These are phyloP conservation scores for Dimorphilus gyrociliatus DNA, from an alignment of 2,888 invertebrate genomes.

Conservation along the genomic window DNA sequence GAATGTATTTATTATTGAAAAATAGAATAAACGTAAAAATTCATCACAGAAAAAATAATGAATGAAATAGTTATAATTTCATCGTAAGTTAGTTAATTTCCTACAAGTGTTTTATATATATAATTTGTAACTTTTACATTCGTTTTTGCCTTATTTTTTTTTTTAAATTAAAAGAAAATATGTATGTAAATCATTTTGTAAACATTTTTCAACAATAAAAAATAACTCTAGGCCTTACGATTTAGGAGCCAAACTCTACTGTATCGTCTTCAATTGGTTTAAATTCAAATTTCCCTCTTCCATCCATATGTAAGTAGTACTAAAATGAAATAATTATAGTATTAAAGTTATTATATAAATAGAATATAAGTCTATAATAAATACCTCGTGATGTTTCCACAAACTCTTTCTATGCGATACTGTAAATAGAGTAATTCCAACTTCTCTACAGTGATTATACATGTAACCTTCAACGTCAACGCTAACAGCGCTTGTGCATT, in stretches of 20 bases:
- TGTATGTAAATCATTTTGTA: too few relatives aligned
- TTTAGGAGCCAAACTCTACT: conserved; percentile 81
- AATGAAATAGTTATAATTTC: too few relatives aligned
- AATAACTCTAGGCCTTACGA: neutral
- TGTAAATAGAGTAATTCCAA: conserved; percentile 76
- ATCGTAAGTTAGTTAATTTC: too few relatives aligned
- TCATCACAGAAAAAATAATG: too few relatives aligned
- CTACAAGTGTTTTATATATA: too few relatives aligned
- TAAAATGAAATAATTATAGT: conserved; percentile 29
- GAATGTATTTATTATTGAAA: too few relatives aligned
- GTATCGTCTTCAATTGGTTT: conserved; percentile 67
- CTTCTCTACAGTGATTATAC: conserved; percentile 80
- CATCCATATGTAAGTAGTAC: conserved; percentile 88
- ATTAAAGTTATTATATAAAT: conserved; percentile 1
- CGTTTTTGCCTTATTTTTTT: too few relatives aligned
- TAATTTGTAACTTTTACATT: too few relatives aligned
- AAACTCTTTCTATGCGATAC: conserved; percentile 90
- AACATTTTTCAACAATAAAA: neutral
- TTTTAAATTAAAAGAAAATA: too few relatives aligned
- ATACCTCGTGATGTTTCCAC: conserved; percentile 86
- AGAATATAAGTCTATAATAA: conserved; percentile 4
- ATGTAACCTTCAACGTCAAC: conserved; percentile 95
- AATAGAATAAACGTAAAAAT: too few relatives aligned
- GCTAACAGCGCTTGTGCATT: conserved; percentile 95
- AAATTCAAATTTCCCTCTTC: conserved; percentile 74